Conservation (phyloP, 1,140 invertebrate species). For the Brachystomella parvula region DNA sequence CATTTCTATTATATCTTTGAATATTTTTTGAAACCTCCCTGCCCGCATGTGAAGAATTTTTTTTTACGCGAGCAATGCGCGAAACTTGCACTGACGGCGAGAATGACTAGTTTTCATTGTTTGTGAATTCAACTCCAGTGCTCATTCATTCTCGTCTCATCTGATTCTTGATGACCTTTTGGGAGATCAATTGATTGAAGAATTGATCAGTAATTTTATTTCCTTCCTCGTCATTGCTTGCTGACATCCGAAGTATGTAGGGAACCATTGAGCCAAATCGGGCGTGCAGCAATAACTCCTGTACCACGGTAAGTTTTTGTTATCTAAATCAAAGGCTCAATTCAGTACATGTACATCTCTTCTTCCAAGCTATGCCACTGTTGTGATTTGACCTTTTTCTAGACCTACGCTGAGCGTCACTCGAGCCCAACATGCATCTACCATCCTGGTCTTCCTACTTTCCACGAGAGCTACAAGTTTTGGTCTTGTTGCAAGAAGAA, state of each 20-base stretch:
- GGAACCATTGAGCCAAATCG: too few species aligned
- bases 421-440: conserved; percentile 58
- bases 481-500: conserved; percentile 92
- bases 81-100: too few species aligned
- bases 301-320: conserved; percentile 2
- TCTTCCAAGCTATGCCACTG: not conserved
- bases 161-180: too few species aligned
- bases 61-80: too few species aligned
- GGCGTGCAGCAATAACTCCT: not conserved
- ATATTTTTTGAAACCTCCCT: too few species aligned
- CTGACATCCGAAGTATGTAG: not conserved
- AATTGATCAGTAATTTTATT: too few species aligned
- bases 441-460: conserved; percentile 84
- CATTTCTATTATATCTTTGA: too few species aligned
- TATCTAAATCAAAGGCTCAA: conserved; percentile 29
- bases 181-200: too few species aligned
- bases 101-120: too few species aligned
- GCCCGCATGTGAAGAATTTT: too few species aligned
- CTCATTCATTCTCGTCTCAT: too few species aligned
- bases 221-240: not conserved
- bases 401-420: not conserved
- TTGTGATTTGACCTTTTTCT: not conserved
- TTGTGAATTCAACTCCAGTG: too few species aligned
- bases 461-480: conserved; percentile 95
- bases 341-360: conserved; percentile 1